Percentiles rank a stretch among this genome's conserved stretches.
Evolutionary conservation across 2,797 vertebrate species (phyloP).

Genomic region (Falco novaeseelandiae): DNA sequence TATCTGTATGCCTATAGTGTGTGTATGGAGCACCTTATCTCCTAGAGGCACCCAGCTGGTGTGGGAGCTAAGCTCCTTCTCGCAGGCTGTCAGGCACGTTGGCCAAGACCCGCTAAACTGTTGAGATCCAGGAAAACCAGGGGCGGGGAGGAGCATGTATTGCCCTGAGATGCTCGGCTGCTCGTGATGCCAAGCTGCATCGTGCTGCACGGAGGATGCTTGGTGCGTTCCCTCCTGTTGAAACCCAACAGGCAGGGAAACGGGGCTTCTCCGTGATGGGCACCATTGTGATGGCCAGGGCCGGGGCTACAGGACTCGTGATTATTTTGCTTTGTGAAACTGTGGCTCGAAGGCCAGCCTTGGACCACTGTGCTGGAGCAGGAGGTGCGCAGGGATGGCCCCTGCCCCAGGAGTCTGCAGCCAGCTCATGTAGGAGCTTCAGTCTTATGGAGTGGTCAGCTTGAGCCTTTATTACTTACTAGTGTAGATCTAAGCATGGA

Average conservation of each 20-base stretch:
- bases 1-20: rapidly evolving
- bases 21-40: background rate
- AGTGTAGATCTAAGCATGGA: background rate
- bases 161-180: rapidly evolving
- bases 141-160: background rate
- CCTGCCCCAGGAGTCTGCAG: background rate
- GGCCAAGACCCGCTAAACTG: background rate
- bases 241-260: background rate
- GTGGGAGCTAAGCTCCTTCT: background rate
- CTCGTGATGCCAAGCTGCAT: rapidly evolving
- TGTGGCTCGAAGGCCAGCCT: background rate
- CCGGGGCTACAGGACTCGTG: background rate
- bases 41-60: background rate
- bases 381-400: background rate
- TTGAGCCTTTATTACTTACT: background rate
- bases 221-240: background rate
- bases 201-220: rapidly evolving
- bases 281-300: background rate
- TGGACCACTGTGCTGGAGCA: rapidly evolving
- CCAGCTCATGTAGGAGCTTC: background rate
- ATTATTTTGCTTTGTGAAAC: background rate
- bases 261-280: background rate
- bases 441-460: background rate
- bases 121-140: background rate
- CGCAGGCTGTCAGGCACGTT: background rate